Percentiles rank a stretch among this genome's conserved stretches.
Conservation (phyloP, 2,113 vertebrate genomes). For the Rhizomys pruinosus region DNA sequence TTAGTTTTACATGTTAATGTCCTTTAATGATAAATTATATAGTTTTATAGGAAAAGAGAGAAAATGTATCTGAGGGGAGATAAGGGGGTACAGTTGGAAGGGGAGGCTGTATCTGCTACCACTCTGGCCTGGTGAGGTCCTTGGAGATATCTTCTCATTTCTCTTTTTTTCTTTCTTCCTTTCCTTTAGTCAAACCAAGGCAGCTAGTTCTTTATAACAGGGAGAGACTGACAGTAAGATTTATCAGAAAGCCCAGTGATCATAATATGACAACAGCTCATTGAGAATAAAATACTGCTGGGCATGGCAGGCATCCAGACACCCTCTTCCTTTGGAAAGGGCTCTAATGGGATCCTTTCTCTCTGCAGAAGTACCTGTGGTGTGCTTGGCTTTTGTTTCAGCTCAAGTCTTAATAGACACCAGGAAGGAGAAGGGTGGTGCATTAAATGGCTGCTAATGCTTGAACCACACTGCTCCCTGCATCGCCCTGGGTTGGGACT, state of each 20-base stretch:
- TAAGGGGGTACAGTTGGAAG: not conserved
- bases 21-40: not conserved
- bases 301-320: not conserved
- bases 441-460: not conserved
- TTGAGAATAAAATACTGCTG: not conserved
- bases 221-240: not conserved
- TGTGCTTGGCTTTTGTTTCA: not conserved
- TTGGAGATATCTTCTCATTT: not conserved
- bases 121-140: not conserved
- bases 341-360: no score
- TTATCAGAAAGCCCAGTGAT: not conserved
- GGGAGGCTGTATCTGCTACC: not conserved
- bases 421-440: not conserved
- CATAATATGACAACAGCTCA: not conserved
- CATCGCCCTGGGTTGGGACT: not conserved
- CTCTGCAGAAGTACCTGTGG: not conserved
- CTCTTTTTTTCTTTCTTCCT: not conserved
- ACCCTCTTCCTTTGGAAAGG: not conserved
- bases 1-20: not conserved
- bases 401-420: not conserved
- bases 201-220: not conserved
- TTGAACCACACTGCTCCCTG: no score
- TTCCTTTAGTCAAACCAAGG: not conserved
- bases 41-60: not conserved
- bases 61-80: not conserved